These are phyloP conservation scores for Luscinia luscinia DNA, from an alignment of 2,797 vertebrate genomes.

Conservation along the genomic window DNA sequence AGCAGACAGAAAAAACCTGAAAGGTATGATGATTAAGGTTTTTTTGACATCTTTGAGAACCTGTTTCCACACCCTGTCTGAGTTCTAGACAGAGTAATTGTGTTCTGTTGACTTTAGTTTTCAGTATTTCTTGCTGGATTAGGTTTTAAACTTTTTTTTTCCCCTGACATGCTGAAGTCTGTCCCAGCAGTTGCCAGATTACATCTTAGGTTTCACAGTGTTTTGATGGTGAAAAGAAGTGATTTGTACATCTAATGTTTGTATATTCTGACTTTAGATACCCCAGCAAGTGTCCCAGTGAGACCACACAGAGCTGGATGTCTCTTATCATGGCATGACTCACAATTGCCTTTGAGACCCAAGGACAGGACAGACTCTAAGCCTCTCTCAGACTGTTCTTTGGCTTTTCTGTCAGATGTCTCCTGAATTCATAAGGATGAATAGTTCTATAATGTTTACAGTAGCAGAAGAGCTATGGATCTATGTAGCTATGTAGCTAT, in stretches of 20 bases:
- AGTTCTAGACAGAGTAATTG: neutral
- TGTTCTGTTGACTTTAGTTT: neutral
- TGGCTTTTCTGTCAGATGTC: neutral
- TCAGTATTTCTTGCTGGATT: neutral
- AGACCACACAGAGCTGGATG: neutral
- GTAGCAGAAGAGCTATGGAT: neutral
- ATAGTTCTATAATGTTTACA: neutral
- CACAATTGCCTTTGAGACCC: neutral
- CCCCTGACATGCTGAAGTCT: neutral
- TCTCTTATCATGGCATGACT: neutral
- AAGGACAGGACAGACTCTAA: neutral
- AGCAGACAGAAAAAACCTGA: neutral
- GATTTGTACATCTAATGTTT: neutral
- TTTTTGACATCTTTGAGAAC: neutral
- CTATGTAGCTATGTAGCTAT: too few relatives aligned
- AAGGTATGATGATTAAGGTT: neutral
- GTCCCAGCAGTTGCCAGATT: neutral
- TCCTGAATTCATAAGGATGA: neutral
- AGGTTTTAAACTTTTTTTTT: neutral
- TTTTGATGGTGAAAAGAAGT: neutral
- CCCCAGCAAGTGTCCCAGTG: neutral
- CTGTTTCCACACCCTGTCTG: neutral
- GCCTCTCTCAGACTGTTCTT: neutral
- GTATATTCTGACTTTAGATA: neutral
- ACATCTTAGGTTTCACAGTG: neutral